phyloP scores from a whole-genome alignment of 2,888 invertebrate genomes.

The Zhuqinia jingwanae region DNA sequence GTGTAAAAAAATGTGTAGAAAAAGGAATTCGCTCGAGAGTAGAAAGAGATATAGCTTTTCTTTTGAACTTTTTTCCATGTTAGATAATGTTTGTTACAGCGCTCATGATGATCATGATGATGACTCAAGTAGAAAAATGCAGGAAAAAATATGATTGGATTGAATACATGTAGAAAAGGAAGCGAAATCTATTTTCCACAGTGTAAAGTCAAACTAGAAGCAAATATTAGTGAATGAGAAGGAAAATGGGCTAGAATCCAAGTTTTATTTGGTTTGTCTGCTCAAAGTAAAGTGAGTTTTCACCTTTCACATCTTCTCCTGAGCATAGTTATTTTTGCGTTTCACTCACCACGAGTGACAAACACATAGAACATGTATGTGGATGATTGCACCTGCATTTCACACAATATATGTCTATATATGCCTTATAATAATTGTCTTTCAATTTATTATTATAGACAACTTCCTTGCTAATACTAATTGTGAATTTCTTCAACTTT shows the following conservation, averaged over 20 bases:
- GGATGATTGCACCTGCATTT: no score
- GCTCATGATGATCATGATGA: neutral
- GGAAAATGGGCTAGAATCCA: constrained; percentile 22
- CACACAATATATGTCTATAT: no score
- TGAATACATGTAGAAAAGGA: constrained; percentile 3
- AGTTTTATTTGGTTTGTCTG: constrained; percentile 57
- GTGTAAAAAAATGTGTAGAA: neutral
- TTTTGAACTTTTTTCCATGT: neutral
- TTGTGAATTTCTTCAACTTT: constrained; percentile 30
- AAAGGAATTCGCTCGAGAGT: neutral
- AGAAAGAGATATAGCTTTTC: neutral
- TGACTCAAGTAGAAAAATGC: constrained; percentile 12
- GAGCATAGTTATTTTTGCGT: no score
- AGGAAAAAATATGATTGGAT: constrained; percentile 41
- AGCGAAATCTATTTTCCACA: neutral
- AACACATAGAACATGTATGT: no score
- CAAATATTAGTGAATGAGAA: constrained; percentile 5
- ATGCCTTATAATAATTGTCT: no score
- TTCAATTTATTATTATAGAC: no score
- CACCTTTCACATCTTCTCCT: constrained; percentile 60
- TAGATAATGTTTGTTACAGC: constrained; percentile 37
- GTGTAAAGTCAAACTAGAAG: constrained; percentile 32
- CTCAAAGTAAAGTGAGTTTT: constrained; percentile 52
- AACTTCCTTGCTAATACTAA: constrained; percentile 4
- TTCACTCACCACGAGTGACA: constrained; percentile 24